Evolutionary conservation across 2,797 vertebrate species (phyloP), one percentile per base, ranked within the genome.

Genomic region (Dicrostonyx torquatus): DNA sequence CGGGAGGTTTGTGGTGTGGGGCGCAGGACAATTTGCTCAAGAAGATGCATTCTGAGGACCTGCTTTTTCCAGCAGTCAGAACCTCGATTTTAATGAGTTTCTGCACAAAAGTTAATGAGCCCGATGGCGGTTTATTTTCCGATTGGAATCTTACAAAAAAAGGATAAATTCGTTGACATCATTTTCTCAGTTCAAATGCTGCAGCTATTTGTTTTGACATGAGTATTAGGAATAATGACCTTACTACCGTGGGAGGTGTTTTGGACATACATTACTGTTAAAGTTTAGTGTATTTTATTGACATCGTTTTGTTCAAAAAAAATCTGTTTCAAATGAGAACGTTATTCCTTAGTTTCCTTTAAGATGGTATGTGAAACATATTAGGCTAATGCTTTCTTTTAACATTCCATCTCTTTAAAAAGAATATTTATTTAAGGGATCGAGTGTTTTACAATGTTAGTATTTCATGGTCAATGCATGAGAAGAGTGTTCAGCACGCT

Each of bases 101-200:
- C 83, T 55, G 79, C 78, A 80, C 66, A 91, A 40, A 55, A 92
- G 48, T 92, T 26, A 86, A 48, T 48, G 76, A 91, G 66, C 70
- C 43, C 5, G 4, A n/a, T 82, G 87, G 66, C 75, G 82, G 53
- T 92, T 92, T 93, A 75, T 93, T 95, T 96, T 92, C 66, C 82
- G 43, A 40, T 58, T 37, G 79, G 79, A 86, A 58, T 34, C 80
- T 95, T 75, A 82, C 22, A 50, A 87, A 55, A 55, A 31, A 70
- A 50, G 45, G 50, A 70, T 37, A 20, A 73, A 84, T 70, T 34
- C 64, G 31, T 95, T 95, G 87, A 95, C 92, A 94, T 96, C 90
- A 87, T 97, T 95, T 95, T 80, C 93, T 45, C 84, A 70, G 18
- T 66, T 91, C 62, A 62, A 34, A 90, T 76, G 64, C 80, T 94